Evolutionary conservation across 2,113 vertebrate genomes (phyloP).

Genomic region (Origma solitaria): DNA sequence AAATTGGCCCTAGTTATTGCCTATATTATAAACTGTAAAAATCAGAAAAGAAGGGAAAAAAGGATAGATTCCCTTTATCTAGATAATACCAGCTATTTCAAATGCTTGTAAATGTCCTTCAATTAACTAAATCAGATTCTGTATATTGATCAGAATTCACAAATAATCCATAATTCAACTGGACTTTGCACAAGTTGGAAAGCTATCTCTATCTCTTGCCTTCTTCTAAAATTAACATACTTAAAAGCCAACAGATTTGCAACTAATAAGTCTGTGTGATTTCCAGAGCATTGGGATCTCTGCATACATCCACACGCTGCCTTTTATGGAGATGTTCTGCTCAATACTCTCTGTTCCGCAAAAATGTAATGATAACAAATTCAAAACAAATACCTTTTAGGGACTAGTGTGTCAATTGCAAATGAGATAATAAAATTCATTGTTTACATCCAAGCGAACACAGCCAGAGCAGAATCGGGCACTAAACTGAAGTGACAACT

Average conservation of each 20-base stretch:
- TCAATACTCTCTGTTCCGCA: slow-evolving; percentile 73
- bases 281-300: slow-evolving; percentile 2
- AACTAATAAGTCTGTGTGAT: background rate
- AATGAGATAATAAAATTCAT: slow-evolving; percentile 62
- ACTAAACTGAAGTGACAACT: background rate
- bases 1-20: background rate
- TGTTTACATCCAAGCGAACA: slow-evolving; percentile 4
- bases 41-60: background rate
- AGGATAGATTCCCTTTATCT: background rate
- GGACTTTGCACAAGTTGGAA: background rate
- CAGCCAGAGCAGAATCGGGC: background rate
- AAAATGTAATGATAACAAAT: slow-evolving; percentile 88
- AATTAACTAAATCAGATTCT: background rate
- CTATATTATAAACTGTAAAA: background rate
- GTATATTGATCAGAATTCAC: background rate
- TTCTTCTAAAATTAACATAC: background rate
- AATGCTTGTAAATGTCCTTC: background rate
- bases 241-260: slow-evolving; percentile 23
- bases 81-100: background rate
- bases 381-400: slow-evolving; percentile 98
- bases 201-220: background rate
- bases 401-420: slow-evolving; percentile 82
- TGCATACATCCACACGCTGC: slow-evolving; percentile 60
- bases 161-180: background rate
- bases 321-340: slow-evolving; percentile 92